Percentiles rank a stretch among this genome's conserved stretches.
Evolutionary conservation across 2,113 vertebrate genomes (phyloP).

Genomic region (Enhydra lutris): DNA sequence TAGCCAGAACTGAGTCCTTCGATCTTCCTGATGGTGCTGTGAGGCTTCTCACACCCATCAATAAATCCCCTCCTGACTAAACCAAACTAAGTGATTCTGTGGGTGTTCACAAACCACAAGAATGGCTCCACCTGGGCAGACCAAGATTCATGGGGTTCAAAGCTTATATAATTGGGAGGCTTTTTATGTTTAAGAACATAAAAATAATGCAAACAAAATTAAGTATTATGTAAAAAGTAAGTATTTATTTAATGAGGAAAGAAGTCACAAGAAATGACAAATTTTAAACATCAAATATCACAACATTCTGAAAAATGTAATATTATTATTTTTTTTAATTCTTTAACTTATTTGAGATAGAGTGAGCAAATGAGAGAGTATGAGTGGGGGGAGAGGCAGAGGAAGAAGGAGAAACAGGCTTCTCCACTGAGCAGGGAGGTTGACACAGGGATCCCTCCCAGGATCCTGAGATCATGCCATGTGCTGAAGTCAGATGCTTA

Average conservation of each 20-base stretch:
- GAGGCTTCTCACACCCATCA: background rate
- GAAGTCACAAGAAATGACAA: background rate
- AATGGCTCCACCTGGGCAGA: background rate
- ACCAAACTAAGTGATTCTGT: background rate
- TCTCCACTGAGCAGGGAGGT: too few species aligned
- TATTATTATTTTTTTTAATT: too few species aligned
- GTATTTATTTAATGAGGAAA: background rate
- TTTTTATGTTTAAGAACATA: background rate
- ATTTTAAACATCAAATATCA: background rate
- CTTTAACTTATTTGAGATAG: too few species aligned
- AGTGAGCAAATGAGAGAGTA: too few species aligned
- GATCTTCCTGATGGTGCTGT: background rate
- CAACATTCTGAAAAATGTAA: background rate
- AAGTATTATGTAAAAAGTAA: background rate
- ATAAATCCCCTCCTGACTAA: background rate
- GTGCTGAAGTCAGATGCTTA: too few species aligned
- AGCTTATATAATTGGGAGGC: too few species aligned
- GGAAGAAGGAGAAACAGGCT: too few species aligned
- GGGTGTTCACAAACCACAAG: background rate
- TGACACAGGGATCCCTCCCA: too few species aligned
- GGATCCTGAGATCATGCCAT: too few species aligned
- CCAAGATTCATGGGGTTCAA: background rate
- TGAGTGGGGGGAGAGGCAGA: too few species aligned
- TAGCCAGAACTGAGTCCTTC: background rate
- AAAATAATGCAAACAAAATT: background rate